Evolutionary conservation across 2,113 vertebrate genomes (phyloP), one percentile per base, ranked within the genome.

Genomic region (Syrmaticus mikado): DNA sequence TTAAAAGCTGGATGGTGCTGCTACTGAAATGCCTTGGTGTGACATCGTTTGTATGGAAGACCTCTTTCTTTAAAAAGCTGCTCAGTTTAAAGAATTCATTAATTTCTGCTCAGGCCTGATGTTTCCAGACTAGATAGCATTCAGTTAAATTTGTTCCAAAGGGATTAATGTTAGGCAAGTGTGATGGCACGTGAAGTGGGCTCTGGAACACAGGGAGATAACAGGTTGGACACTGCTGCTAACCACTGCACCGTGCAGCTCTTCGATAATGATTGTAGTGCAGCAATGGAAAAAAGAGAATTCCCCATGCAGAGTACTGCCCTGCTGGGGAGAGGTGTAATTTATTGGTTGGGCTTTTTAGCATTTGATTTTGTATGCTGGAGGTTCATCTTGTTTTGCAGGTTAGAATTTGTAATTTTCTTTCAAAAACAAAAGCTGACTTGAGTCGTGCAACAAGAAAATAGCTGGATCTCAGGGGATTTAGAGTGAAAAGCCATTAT

Each of bases 351-450:
- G 28, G 67, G 40, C 72, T 89, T 93, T 64, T 28, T 17, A 38
- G 24, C 32, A 74, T 64, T 72, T 55, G 66, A 8, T 58, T 92
- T 70, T 73, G 50, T 70, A 40, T 2, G 0, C 62, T 61, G 52
- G 46, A 52, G 57, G 18, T 65, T 86, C 24, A 13, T 72, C 17
- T 1, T 75, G 36, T 77, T 92, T 87, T 30, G 36, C 67, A 32
- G 57, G 27, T 86, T 95, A 82, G 87, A 90, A 88, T 86, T 85
- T 19, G 25, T 92, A 8, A 67, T 92, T 94, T 92, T 53, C 77
- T 82, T 85, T 45, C 53, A 21, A 92, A 96, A 94, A 52, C 71
- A 80, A 75, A 89, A 85, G 66, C 83, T 76, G 77, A 30, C 53
- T 93, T 18, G 36, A 88, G 90, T 85, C 76, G 30, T 57, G 50